Evolutionary conservation across 2,113 vertebrate genomes (phyloP).

Genomic region (Illadopsis cleaveri): DNA sequence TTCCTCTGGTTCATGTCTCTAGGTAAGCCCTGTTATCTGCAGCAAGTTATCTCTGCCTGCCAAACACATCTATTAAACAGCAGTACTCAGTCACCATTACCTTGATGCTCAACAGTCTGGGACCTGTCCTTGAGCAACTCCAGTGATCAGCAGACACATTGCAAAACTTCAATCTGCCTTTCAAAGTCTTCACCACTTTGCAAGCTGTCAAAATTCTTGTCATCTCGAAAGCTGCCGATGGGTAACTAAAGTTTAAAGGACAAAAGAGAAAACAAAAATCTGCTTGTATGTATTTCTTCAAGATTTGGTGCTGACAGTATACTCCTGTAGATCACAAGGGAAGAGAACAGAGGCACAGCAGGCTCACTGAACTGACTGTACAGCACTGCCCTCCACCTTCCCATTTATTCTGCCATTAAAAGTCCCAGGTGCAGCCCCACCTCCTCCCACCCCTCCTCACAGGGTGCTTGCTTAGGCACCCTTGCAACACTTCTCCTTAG

Average conservation of each 20-base stretch:
- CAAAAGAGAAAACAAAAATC: neutral
- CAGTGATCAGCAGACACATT: slow-evolving; percentile 52
- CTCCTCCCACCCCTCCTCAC: slow-evolving; percentile 55
- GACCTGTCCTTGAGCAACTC: slow-evolving; percentile 68
- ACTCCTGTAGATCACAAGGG: neutral
- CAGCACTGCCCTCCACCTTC: slow-evolving; percentile 1
- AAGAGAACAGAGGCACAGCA: neutral
- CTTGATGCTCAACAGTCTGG: slow-evolving; percentile 80
- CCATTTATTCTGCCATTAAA: slow-evolving; percentile 67
- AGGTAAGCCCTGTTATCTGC: neutral
- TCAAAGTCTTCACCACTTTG: slow-evolving; percentile 79
- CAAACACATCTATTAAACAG: neutral
- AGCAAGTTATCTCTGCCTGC: neutral
- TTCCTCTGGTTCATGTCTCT: neutral
- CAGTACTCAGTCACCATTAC: slow-evolving; percentile 70
- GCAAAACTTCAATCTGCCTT: slow-evolving; percentile 68
- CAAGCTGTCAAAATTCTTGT: slow-evolving; percentile 83
- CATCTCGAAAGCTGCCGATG: slow-evolving; percentile 72
- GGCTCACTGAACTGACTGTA: neutral
- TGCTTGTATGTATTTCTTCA: neutral
- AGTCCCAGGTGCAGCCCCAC: slow-evolving; percentile 59
- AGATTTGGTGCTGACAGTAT: neutral
- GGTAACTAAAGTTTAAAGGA: slow-evolving; percentile 26
- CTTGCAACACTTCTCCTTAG: slow-evolving; percentile 1
- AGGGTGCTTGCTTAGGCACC: slow-evolving; percentile 12